These are phyloP conservation scores for Baryphthengus martii DNA, from an alignment of 2,113 vertebrate species.

Conservation along the genomic window DNA sequence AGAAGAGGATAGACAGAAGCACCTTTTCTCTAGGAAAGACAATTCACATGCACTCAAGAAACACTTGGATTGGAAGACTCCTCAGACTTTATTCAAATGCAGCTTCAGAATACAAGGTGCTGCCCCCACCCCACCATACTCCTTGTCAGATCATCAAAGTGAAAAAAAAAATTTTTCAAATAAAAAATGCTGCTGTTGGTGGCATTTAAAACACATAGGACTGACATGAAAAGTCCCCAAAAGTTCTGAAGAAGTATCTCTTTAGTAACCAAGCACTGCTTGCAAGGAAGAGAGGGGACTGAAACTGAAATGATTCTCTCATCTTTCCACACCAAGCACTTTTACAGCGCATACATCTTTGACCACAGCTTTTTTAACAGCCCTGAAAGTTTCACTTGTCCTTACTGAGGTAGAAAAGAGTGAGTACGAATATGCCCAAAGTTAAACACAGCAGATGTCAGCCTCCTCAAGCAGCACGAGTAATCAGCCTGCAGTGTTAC, in stretches of 20 bases:
- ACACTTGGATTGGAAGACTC: background rate
- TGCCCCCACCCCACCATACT: background rate
- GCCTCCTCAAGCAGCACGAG: background rate
- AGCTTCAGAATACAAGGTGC: background rate
- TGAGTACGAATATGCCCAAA: background rate
- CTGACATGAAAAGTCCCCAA: background rate
- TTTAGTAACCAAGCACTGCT: background rate
- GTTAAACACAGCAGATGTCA: conserved; percentile 23
- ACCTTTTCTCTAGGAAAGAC: background rate
- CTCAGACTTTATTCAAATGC: background rate
- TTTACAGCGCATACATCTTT: background rate
- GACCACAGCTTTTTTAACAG: background rate
- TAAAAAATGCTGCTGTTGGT: background rate
- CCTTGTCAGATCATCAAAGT: background rate
- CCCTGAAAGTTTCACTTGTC: background rate
- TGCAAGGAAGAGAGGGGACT: background rate
- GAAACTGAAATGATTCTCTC: background rate
- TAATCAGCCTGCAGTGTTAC: background rate
- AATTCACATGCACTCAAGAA: background rate
- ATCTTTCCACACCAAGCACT: background rate
- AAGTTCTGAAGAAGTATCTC: background rate
- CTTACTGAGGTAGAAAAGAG: background rate
- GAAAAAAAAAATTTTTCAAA: background rate
- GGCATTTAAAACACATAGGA: background rate
- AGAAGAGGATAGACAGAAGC: background rate